These are phyloP conservation scores for Hypsopygia costalis DNA, from an alignment of 2,888 invertebrate genomes.

Conservation along the genomic window DNA sequence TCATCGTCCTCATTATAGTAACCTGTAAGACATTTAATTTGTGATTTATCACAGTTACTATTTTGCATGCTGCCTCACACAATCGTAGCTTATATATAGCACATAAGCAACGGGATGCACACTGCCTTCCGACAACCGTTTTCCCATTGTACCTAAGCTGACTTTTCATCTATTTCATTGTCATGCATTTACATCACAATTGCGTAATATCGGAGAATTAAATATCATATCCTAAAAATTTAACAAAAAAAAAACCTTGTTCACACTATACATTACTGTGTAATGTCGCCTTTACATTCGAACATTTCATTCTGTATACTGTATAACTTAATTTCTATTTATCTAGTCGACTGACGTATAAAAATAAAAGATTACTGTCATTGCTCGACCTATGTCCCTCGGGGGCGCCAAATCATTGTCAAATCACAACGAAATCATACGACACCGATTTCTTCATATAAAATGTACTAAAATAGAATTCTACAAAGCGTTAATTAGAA, in stretches of 20 bases:
- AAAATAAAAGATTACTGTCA: conserved; percentile 16
- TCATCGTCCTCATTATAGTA: conserved; percentile 68
- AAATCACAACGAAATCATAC: conserved; percentile 40
- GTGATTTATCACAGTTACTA: conserved; percentile 13
- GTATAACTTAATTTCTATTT: neutral
- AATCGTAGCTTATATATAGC: conserved; percentile 12
- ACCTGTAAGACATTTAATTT: conserved; percentile 62
- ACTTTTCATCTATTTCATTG: neutral
- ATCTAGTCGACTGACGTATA: neutral
- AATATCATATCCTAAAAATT: neutral
- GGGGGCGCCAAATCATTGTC: conserved; percentile 74
- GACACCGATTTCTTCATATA: conserved; percentile 75
- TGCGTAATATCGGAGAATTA: neutral
- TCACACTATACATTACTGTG: too few species aligned
- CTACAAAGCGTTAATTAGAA: conserved; percentile 48
- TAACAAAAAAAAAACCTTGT: neutral
- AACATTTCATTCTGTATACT: neutral
- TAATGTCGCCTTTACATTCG: too few species aligned
- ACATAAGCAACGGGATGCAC: conserved; percentile 10
- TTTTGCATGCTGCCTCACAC: conserved; percentile 34
- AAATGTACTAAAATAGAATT: conserved; percentile 36
- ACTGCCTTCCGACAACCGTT: neutral
- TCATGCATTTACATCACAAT: neutral
- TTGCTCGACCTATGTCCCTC: conserved; percentile 63
- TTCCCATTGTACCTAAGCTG: neutral